Percentiles rank a stretch among this genome's conserved stretches.
Conservation (phyloP, 2,797 vertebrate species). For the Dromococcyx pavoninus region DNA sequence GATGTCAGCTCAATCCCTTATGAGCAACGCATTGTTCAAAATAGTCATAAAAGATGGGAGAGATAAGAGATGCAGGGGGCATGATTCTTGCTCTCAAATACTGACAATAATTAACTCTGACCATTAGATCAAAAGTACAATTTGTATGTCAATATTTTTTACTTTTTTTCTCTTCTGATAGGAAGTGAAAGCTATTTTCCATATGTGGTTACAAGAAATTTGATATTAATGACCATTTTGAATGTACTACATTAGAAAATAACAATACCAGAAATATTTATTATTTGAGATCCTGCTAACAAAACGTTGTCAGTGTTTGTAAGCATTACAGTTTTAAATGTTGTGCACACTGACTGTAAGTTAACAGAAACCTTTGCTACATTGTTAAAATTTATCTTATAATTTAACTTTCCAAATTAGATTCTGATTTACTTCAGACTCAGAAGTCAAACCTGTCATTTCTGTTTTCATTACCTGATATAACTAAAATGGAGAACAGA, state of each 20-base stretch:
- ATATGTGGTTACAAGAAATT: neutral
- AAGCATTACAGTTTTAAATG: neutral
- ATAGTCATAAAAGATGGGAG: neutral
- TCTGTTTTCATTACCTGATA: neutral
- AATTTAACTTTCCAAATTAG: slow-evolving; percentile 1
- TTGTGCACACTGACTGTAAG: neutral
- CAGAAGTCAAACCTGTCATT: neutral
- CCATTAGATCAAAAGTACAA: neutral
- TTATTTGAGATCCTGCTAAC: neutral
- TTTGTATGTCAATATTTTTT: neutral
- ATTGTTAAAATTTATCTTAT: neutral
- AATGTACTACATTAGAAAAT: neutral
- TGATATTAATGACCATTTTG: neutral
- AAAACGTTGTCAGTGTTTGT: neutral
- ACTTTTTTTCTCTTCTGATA: neutral
- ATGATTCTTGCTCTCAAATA: neutral
- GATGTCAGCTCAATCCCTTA: neutral
- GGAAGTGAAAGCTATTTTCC: neutral
- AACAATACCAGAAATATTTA: neutral
- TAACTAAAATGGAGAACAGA: neutral
- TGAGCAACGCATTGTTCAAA: neutral
- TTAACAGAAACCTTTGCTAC: neutral
- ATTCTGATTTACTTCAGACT: neutral
- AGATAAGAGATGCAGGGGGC: fast-evolving
- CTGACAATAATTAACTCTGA: neutral